Base-by-base conservation (phyloP, 2,797 vertebrate species). In the Semotilus atromaculatus region DNA sequence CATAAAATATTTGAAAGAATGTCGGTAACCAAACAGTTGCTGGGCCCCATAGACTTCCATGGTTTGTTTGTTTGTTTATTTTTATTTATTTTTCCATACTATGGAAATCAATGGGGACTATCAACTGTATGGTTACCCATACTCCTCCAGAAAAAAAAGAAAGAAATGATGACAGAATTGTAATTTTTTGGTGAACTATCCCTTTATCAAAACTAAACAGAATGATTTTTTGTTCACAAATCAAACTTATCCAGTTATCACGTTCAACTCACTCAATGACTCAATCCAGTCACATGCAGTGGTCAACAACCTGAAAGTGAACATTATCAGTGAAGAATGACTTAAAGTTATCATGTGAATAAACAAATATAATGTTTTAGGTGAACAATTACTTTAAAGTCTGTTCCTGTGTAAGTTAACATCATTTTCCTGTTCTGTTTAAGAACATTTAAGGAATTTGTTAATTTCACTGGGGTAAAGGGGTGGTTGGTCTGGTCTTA, bases 291-390 rank as follows among this genome's bases (percentile, higher is more conserved):
- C 26, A 18, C 2, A 60, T 60, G 4, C 60, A 70, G 13, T 43
- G 68, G n/a, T 71, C 67, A 70, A 70, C 38, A 40, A 70, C 38
- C 68, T 45, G 7, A n/a, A 72, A 74, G 29, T 51, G 18, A 34
- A 74, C 5, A 72, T 29, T 53, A 53, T 7, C 19, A 34, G 72
- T 34, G 9, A 74, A 53, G 13, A 53, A 53, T 21, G 26, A 34
- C 26, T 34, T 13, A 31, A 51, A 73, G 8, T 31, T 31, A 31
- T 31, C 14, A 58, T 38, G 23, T 21, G 36, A 19, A 40, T 62
- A 11, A 43, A 31, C 16, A 51, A 51, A 19, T 48, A 7, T 51
- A 1, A 7, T 0, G 7, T 45, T 48, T 16, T 48, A 16, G 45
- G 14, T 48, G 23, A 60, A 60, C 23, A 26, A 5, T 62, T 62